These are phyloP conservation scores for Macroramphosus scolopax DNA, from an alignment of 2,797 vertebrate genomes.

Conservation along the genomic window DNA sequence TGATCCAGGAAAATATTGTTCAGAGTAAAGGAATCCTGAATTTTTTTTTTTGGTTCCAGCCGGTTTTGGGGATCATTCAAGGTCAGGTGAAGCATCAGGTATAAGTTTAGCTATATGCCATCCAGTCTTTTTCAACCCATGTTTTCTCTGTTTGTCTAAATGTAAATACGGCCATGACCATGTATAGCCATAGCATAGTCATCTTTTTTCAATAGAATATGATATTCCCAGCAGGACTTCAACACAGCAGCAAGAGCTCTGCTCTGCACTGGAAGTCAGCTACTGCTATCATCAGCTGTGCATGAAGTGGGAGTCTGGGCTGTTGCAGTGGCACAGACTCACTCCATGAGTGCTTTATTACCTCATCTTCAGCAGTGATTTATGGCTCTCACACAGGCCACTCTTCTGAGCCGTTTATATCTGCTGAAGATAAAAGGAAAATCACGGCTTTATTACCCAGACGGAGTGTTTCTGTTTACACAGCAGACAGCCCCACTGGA, in stretches of 20 bases:
- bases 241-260: slow-evolving; percentile 20
- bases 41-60: slow-evolving; percentile 53
- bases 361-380: slow-evolving; percentile 66
- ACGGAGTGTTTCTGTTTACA: slow-evolving; percentile 56
- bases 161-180: slow-evolving; percentile 12
- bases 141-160: slow-evolving; percentile 16
- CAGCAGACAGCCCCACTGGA: slow-evolving; percentile 38
- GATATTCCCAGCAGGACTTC: slow-evolving; percentile 5
- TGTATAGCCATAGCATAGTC: slow-evolving; percentile 4
- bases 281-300: slow-evolving; percentile 47
- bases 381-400: slow-evolving; percentile 51
- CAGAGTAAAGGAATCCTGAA: slow-evolving; percentile 47
- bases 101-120: slow-evolving; percentile 24
- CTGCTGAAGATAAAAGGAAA: slow-evolving; percentile 70
- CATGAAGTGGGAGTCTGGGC: slow-evolving; percentile 41
- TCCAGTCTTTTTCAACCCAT: slow-evolving; percentile 11
- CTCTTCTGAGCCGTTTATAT: slow-evolving; percentile 66
- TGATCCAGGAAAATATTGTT: slow-evolving; percentile 66
- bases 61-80: slow-evolving; percentile 41
- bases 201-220: slow-evolving; percentile 14
- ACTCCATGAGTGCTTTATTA: slow-evolving; percentile 63
- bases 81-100: slow-evolving; percentile 49
- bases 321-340: slow-evolving; percentile 32
- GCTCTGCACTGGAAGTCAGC: slow-evolving; percentile 28
- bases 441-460: slow-evolving; percentile 63